phyloP scores from a whole-genome alignment of 2,888 invertebrate genomes.

The Psylliodes chrysocephalus region DNA sequence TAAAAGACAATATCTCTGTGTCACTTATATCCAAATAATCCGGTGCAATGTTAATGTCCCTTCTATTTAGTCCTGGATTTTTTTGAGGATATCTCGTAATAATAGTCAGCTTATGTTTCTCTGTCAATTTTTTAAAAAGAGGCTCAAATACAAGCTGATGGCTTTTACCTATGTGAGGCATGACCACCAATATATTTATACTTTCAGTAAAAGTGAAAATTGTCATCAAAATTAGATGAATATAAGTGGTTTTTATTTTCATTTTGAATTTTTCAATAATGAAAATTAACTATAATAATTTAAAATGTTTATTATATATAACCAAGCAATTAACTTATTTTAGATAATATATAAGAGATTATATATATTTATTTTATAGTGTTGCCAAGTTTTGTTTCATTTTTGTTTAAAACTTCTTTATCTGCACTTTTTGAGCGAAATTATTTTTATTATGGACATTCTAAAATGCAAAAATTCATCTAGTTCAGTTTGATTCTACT shows the following conservation, averaged over 20 bases:
- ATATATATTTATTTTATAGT: no score
- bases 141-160: conserved; percentile 76
- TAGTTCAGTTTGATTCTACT: no score
- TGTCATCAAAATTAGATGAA: not conserved
- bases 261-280: no score
- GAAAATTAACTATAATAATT: no score
- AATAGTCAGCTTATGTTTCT: conserved; percentile 76
- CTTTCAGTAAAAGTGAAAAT: not conserved
- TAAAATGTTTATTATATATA: no score
- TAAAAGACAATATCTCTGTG: conserved; percentile 21
- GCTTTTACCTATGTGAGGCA: conserved; percentile 76
- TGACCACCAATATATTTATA: conserved; percentile 72
- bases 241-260: not conserved
- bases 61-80: conserved; percentile 67
- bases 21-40: conserved; percentile 1
- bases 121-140: conserved; percentile 70
- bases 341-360: no score
- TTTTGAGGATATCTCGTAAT: conserved; percentile 72
- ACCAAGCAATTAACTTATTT: no score
- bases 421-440: no score
- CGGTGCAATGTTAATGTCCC: conserved; percentile 64
- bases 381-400: no score
- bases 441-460: no score
- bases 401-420: no score
- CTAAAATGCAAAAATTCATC: no score